These are phyloP conservation scores for Tenualosa thibaudeaui DNA, from an alignment of 2,797 vertebrate genomes.

Conservation along the genomic window DNA sequence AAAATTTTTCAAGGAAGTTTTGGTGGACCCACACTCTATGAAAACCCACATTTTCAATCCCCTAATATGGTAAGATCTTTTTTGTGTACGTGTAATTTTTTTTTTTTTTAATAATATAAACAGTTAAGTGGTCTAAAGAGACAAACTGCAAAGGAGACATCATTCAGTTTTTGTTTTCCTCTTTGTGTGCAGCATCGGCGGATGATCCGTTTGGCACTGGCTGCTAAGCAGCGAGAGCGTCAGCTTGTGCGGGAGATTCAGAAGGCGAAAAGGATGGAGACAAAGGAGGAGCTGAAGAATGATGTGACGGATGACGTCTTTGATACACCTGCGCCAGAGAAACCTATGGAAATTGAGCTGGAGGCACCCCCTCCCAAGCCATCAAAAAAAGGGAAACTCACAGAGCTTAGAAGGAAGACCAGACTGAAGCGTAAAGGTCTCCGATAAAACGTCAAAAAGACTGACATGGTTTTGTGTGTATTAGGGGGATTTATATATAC, in stretches of 20 bases:
- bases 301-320: constrained; percentile 91
- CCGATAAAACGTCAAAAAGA: constrained; percentile 23
- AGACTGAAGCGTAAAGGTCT: constrained; percentile 67
- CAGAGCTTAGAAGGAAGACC: constrained; percentile 84
- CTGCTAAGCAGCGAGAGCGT: constrained; percentile 85
- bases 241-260: constrained; percentile 89
- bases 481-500: not conserved
- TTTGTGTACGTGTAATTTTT: too few species aligned
- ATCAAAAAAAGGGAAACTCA: constrained; percentile 77
- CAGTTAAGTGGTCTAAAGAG: too few species aligned
- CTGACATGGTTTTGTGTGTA: not conserved
- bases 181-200: constrained; percentile 78
- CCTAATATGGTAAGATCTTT: constrained; percentile 86
- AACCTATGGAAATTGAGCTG: constrained; percentile 75
- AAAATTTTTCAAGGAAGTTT: constrained; percentile 97
- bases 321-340: constrained; percentile 79
- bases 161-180: not conserved
- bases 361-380: constrained; percentile 76
- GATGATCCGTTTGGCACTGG: constrained; percentile 77
- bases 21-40: constrained; percentile 90
- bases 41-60: constrained; percentile 89
- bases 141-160: not conserved
- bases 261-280: constrained; percentile 76
- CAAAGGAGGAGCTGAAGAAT: constrained; percentile 65
- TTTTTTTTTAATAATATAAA: too few species aligned